A percentile compares a stretch with the other conserved stretches of the same genome.
phyloP scores from a whole-genome alignment of 2,888 invertebrate genomes.

The Luperina nickerlii region DNA sequence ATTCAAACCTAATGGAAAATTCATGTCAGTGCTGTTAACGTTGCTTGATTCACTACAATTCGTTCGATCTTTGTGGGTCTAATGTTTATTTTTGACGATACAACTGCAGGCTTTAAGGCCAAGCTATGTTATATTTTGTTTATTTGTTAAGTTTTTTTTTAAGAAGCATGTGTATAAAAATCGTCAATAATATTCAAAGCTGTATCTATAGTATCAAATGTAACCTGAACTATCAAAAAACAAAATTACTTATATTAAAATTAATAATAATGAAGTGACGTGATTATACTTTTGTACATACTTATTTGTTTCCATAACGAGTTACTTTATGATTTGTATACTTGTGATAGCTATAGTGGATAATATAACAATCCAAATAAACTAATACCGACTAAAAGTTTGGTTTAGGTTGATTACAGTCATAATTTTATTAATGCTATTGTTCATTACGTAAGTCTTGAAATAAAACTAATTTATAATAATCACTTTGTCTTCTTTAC shows the following conservation, averaged over 20 bases:
- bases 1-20: slow-evolving; percentile 55
- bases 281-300: slow-evolving; percentile 79
- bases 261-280: slow-evolving; percentile 60
- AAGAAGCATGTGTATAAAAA: slow-evolving; percentile 39
- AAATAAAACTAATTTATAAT: slow-evolving; percentile 89
- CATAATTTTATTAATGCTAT: slow-evolving; percentile 86
- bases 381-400: slow-evolving; percentile 90
- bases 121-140: slow-evolving; percentile 13
- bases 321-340: slow-evolving; percentile 77
- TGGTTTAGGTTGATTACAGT: slow-evolving; percentile 87
- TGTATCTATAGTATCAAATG: slow-evolving; percentile 41
- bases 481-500: slow-evolving; percentile 61
- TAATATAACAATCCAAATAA: slow-evolving; percentile 87
- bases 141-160: slow-evolving; percentile 11
- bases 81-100: slow-evolving; percentile 18
- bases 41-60: slow-evolving; percentile 8
- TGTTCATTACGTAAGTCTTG: slow-evolving; percentile 86
- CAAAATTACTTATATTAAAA: slow-evolving; percentile 31
- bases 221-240: slow-evolving; percentile 43
- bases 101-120: slow-evolving; percentile 19
- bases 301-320: slow-evolving; percentile 66
- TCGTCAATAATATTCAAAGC: slow-evolving; percentile 18
- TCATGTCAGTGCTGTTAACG: slow-evolving; percentile 22
- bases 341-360: slow-evolving; percentile 85
- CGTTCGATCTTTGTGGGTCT: slow-evolving; percentile 1